phyloP scores from a whole-genome alignment of 2,113 vertebrate species.

The Casuarius casuarius region DNA sequence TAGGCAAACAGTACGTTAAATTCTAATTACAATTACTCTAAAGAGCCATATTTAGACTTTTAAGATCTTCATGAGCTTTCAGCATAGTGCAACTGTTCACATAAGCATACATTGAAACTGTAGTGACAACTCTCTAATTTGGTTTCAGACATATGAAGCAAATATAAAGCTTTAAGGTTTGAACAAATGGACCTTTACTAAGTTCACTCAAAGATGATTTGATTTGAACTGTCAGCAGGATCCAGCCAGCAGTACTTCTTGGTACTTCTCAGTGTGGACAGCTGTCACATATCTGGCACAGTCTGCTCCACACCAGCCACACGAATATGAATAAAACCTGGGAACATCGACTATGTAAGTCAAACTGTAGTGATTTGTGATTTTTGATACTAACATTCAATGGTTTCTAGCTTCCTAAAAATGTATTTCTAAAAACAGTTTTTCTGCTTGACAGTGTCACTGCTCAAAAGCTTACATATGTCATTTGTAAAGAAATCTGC shows the following conservation, averaged over 20 bases:
- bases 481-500: neutral
- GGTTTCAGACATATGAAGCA: neutral
- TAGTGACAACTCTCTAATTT: neutral
- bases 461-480: neutral
- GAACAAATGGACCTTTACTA: neutral
- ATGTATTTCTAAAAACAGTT: neutral
- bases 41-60: neutral
- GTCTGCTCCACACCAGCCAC: neutral
- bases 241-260: neutral
- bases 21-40: neutral
- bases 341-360: neutral
- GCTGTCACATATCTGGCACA: neutral
- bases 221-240: neutral
- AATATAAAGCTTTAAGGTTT: neutral
- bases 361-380: neutral
- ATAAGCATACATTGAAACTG: neutral
- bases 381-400: neutral
- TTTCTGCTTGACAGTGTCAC: neutral
- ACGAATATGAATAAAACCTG: neutral
- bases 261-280: neutral
- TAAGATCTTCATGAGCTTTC: neutral
- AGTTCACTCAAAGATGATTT: neutral
- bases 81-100: neutral
- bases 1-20: neutral
- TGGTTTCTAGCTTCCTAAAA: neutral